Base-by-base conservation (phyloP, 2,888 invertebrate species). In the Arenicola marina region DNA sequence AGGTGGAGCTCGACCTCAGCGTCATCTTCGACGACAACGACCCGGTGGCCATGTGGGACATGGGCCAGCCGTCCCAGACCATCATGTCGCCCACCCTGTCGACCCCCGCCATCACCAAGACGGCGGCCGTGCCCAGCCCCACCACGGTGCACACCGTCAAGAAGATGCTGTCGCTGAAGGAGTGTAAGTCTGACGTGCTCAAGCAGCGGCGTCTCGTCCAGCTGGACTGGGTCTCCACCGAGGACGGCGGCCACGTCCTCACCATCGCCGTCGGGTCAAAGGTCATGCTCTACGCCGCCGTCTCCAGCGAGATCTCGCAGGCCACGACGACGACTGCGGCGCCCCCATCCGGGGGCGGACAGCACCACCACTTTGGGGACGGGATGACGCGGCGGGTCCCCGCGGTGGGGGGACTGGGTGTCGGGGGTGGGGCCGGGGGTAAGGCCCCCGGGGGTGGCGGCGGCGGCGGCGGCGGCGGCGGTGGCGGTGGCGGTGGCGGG, bases 151-250 rank as follows among this genome's bases (percentile, higher is more conserved):
- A 76, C 61, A 74, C 69, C 59, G 70, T 74, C 28, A 64, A 65
- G 11, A 60, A 66, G 32, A 34, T 62, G 18, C 53, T 59, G 34
- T 56, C 51, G 26, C 43, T 32, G 34, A 48, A 56, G 21, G 51
- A 59, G 15, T 59, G 57, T 61, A 73, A 74, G 62, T 61, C 71
- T 3, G 76, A 76, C 15, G 68, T 78, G 4, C 66, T 81, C 34
- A 67, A 70, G 26, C 78, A 77, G 69, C 78, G 78, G 66, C 79
- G 79, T 44, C 86, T 95, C 31, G 95, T 97, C 0, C 96, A 96
- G 79, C 85, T 98, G 44, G 99, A 99, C 85, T 99, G 99, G 99
- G 97, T 98, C 15, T 96, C 97, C 0, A 95, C 97, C 73, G 99
- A 99, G 83, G 98, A 99, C 81, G 99, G 99, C 0, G 94, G 95